Percentiles rank a stretch among this genome's conserved stretches.
Evolutionary conservation across 2,888 invertebrate genomes (phyloP).

Genomic region (Belgica antarctica): DNA sequence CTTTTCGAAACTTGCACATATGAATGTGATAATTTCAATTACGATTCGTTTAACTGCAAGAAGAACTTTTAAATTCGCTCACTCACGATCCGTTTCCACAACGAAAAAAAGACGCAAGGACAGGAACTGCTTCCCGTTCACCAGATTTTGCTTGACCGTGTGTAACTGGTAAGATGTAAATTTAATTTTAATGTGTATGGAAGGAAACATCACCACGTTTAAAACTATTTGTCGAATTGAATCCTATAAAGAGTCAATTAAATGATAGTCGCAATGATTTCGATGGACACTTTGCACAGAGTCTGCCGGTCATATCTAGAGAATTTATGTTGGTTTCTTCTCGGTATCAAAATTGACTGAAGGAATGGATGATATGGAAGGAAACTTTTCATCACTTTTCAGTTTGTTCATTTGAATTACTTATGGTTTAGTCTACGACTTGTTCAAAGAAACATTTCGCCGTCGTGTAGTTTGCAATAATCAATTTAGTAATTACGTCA

Average conservation of each 20-base stretch:
- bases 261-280: constrained; percentile 35
- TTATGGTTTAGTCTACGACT: constrained; percentile 13
- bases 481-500: not conserved
- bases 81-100: constrained; percentile 44
- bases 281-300: not conserved
- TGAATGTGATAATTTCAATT: not conserved
- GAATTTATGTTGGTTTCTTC: not conserved
- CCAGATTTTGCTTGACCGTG: too few species aligned
- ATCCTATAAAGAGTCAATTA: constrained; percentile 43
- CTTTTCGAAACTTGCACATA: too few species aligned
- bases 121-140: too few species aligned
- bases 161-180: constrained; percentile 34
- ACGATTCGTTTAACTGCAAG: not conserved
- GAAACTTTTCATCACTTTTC: not conserved
- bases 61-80: constrained; percentile 36
- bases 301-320: not conserved
- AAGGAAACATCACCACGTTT: not conserved
- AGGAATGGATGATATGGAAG: not conserved
- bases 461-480: constrained; percentile 43
- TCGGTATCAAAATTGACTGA: not conserved
- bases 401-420: not conserved
- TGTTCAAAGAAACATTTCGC: constrained; percentile 39
- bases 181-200: constrained; percentile 18
- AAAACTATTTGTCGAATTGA: constrained; percentile 16
- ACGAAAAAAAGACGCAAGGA: constrained; percentile 32